Evolutionary conservation across 2,113 vertebrate species (phyloP).

Genomic region (Oryzias javanicus): DNA sequence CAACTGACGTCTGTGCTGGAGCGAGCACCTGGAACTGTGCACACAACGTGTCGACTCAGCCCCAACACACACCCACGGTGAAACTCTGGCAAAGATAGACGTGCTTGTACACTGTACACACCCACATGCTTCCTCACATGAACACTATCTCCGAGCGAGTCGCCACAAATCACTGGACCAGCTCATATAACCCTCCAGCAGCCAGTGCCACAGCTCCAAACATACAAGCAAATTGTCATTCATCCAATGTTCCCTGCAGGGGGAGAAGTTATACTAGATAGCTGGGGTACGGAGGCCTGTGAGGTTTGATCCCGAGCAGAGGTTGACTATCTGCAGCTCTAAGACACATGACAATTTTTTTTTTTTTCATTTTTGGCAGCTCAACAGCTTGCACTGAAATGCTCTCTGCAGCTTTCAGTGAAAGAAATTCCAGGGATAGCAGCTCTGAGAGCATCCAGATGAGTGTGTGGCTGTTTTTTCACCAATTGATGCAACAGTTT

Average conservation of each 20-base stretch:
- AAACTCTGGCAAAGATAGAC: slow-evolving; percentile 17
- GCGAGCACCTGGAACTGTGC: slow-evolving; percentile 49
- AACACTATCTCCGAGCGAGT: slow-evolving; percentile 45
- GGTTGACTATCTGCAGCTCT: slow-evolving; percentile 31
- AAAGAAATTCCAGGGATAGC: slow-evolving; percentile 42
- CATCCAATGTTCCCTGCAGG: slow-evolving; percentile 55
- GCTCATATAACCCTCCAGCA: slow-evolving; percentile 68
- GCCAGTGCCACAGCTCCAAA: slow-evolving; percentile 61
- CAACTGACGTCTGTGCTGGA: slow-evolving; percentile 53
- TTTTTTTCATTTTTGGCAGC: slow-evolving; percentile 33
- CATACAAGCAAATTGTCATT: slow-evolving; percentile 74
- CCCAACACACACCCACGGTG: slow-evolving; percentile 5
- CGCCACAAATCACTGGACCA: slow-evolving; percentile 68
- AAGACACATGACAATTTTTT: slow-evolving; percentile 30
- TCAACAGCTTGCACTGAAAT: slow-evolving; percentile 37
- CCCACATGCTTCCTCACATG: not conserved
- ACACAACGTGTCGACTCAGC: slow-evolving; percentile 7
- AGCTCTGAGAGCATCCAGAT: slow-evolving; percentile 2
- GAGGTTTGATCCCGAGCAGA: slow-evolving; percentile 27
- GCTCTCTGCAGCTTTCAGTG: slow-evolving; percentile 20
- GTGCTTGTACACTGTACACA: slow-evolving; percentile 12
- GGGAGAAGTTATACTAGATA: slow-evolving; percentile 56
- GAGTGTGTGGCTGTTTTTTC: too few relatives aligned
- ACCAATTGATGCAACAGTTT: too few relatives aligned
- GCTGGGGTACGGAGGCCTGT: slow-evolving; percentile 24